phyloP scores from a whole-genome alignment of 1,140 invertebrate genomes.

The Archivesica marissinica region DNA sequence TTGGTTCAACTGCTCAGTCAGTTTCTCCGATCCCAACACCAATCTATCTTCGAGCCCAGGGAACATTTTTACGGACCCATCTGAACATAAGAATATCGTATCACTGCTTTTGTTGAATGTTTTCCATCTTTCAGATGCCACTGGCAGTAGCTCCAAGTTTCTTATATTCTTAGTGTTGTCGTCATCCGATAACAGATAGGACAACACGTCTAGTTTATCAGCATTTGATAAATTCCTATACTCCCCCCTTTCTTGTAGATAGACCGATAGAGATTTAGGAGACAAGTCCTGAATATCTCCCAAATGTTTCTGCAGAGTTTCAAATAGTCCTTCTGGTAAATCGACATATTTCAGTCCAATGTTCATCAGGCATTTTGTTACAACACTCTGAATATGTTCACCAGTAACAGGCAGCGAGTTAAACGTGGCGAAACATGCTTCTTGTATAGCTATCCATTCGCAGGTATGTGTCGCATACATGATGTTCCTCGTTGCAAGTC shows the following conservation, averaged over 20 bases:
- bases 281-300: background rate
- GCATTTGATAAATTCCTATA: conserved; percentile 10
- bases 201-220: conserved; percentile 10
- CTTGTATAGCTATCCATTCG: too few relatives aligned
- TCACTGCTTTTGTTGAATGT: background rate
- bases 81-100: conserved; percentile 7
- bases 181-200: conserved; percentile 1
- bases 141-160: conserved; percentile 27
- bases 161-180: background rate
- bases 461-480: too few relatives aligned
- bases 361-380: background rate
- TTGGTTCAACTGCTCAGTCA: background rate
- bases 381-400: background rate
- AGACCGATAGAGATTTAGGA: background rate
- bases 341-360: background rate
- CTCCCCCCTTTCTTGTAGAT: background rate
- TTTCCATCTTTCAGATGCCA: conserved; percentile 34
- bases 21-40: background rate
- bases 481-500: too few relatives aligned
- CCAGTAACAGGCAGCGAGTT: too few relatives aligned
- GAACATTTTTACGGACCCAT: background rate
- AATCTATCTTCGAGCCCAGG: background rate
- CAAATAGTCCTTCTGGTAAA: background rate
- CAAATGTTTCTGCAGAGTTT: background rate
- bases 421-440: too few relatives aligned